Evolutionary conservation across 2,113 vertebrate species (phyloP).

Genomic region (Indicator maculatus): DNA sequence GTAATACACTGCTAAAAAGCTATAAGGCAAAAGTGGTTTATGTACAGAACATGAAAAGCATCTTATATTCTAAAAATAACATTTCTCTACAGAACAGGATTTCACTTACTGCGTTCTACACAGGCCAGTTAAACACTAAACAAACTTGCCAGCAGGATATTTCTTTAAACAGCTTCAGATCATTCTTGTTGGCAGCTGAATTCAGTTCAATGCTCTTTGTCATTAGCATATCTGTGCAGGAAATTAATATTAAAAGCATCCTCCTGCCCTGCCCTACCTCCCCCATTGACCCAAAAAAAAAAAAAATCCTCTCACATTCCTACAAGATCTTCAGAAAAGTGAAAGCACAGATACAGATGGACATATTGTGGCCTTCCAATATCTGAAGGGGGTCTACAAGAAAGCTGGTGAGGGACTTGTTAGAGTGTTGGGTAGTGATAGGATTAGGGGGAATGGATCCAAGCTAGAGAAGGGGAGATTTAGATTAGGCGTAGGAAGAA

Average conservation of each 20-base stretch:
- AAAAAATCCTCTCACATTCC: background rate
- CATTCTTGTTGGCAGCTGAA: background rate
- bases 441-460: no score
- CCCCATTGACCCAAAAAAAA: background rate
- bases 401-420: no score
- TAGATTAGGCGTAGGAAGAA: no score
- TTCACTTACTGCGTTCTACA: background rate
- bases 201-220: background rate
- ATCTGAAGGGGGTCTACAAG: no score
- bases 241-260: background rate
- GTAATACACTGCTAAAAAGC: slow-evolving; percentile 32
- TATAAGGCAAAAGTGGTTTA: slow-evolving; percentile 21
- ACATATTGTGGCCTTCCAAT: no score
- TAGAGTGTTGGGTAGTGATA: no score
- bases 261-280: background rate
- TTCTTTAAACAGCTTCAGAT: background rate
- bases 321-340: background rate
- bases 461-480: no score
- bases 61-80: background rate
- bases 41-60: background rate
- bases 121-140: background rate
- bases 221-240: background rate
- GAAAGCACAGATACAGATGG: background rate
- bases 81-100: slow-evolving; percentile 13
- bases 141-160: background rate